Percentiles rank a stretch among this genome's conserved stretches.
These are phyloP conservation scores for Allobates femoralis DNA, from an alignment of 2,797 vertebrate genomes.

Conservation along the genomic window DNA sequence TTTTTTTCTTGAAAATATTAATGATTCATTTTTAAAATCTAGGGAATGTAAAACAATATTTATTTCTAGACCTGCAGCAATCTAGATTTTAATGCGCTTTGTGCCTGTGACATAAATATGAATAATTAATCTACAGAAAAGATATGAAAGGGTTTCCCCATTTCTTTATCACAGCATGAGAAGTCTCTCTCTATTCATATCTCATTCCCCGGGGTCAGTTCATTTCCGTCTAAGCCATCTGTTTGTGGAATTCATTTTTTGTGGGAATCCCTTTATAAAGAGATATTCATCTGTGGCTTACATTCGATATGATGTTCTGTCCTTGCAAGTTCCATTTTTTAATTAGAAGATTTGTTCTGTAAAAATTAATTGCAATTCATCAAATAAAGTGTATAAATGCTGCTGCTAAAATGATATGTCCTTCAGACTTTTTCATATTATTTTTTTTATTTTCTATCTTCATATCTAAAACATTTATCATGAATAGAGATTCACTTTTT, in stretches of 20 bases:
- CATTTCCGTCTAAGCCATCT: conserved; percentile 59
- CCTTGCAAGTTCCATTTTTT: conserved; percentile 40
- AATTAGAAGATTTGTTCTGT: conserved; percentile 36
- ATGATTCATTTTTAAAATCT: not conserved
- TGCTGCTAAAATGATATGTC: conserved; percentile 26
- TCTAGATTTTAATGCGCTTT: conserved; percentile 33
- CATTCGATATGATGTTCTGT: conserved; percentile 47
- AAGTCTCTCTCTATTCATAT: not conserved
- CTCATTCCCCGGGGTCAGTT: conserved; percentile 46
- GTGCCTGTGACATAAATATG: conserved; percentile 21
- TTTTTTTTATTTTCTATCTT: not conserved
- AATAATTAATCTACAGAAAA: conserved; percentile 48
- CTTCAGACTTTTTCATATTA: conserved; percentile 4
- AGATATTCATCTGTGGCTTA: conserved; percentile 42
- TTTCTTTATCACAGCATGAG: conserved; percentile 28
- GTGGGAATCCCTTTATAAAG: conserved; percentile 38
- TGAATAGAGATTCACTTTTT: not conserved
- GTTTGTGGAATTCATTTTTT: conserved; percentile 50
- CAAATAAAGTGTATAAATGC: not conserved
- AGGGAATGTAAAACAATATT: conserved; percentile 24
- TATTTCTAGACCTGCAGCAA: conserved; percentile 27
- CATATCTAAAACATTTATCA: not conserved
- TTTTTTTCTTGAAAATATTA: conserved; percentile 1
- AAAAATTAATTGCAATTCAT: conserved; percentile 45
- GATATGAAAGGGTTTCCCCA: conserved; percentile 55